Base-by-base conservation (phyloP, 2,797 vertebrate genomes). In the Phrynocephalus forsythii region DNA sequence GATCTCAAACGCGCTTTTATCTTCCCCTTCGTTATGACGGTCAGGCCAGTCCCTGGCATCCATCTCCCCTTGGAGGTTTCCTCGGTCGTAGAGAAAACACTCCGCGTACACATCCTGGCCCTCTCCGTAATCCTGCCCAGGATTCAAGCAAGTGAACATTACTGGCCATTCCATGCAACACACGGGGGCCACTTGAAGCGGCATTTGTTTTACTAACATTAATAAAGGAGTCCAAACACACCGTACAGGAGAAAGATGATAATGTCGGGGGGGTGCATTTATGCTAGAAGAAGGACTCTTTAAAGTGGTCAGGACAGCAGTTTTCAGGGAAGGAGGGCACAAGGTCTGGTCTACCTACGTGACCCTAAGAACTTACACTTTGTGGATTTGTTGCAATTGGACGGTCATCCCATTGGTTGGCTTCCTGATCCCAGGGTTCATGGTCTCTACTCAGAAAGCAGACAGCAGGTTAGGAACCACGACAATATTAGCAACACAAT, bases 11-110 rank as follows among this genome's bases (percentile, higher is more conserved):
- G 96, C 94, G 86, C 87, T 94, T 33, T 95, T 95, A 76, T 94
- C 87, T 38, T 96, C 91, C 8, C 91, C 82, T 78, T 83, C 92
- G 0, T 92, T 96, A 77, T 24, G 87, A 56, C 89, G 89, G 28
- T 87, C 92, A 89, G 94, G 95, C 98, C 98, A 99, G 90, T 90
- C 94, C 76, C 93, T 96, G 89, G 92, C 92, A 67, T 87, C 90
- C 77, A 95, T 95, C 68, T 97, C 94, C 90, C 94, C 30, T 0
- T 56, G 93, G 89, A 95, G 92, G 56, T 94, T 96, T 86, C 93
- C 91, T 86, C 95, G 95, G 3, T 96, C 93, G 91, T 96, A 95
- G 7, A 94, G 60, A 80, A 96, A 97, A 15, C 94, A 96, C 60
- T 95, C 94, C 87, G 94, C 88, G 86, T 95, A 96, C 8, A 95